These are phyloP conservation scores for Platysteira castanea DNA, from an alignment of 2,113 vertebrate species.

Conservation along the genomic window DNA sequence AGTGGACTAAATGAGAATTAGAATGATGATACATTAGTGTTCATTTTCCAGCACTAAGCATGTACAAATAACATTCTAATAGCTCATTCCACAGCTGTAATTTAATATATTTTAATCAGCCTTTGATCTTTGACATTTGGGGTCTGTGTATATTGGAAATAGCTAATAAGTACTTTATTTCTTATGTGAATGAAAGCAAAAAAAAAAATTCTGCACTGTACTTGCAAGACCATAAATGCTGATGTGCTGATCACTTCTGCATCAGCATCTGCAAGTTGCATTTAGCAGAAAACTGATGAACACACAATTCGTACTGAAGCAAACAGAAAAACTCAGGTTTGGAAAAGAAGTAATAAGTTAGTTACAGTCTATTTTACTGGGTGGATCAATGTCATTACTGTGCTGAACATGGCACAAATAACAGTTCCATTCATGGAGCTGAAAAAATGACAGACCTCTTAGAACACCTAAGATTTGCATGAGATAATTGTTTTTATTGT, in stretches of 20 bases:
- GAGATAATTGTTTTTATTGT: not conserved
- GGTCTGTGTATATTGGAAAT: not conserved
- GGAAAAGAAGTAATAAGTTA: not conserved
- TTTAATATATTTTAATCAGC: conserved; percentile 3
- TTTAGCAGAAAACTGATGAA: not conserved
- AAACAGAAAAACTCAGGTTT: not conserved
- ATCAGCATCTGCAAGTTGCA: not conserved
- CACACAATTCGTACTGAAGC: not conserved
- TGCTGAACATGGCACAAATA: not conserved
- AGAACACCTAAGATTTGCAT: not conserved
- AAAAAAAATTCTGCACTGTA: not conserved
- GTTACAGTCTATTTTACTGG: not conserved
- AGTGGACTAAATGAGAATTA: not conserved
- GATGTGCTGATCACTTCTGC: not conserved
- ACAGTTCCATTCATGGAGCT: not conserved
- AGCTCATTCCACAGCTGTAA: not conserved
- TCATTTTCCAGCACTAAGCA: not conserved
- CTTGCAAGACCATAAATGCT: not conserved
- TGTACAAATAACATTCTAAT: not conserved
- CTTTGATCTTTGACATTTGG: conserved; percentile 13
- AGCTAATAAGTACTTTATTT: not conserved
- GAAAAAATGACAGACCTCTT: not conserved
- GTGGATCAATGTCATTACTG: not conserved
- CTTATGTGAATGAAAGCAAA: not conserved
- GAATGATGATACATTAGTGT: not conserved